These are phyloP conservation scores for Phainopepla nitens DNA, from an alignment of 2,113 vertebrate genomes.

Conservation along the genomic window DNA sequence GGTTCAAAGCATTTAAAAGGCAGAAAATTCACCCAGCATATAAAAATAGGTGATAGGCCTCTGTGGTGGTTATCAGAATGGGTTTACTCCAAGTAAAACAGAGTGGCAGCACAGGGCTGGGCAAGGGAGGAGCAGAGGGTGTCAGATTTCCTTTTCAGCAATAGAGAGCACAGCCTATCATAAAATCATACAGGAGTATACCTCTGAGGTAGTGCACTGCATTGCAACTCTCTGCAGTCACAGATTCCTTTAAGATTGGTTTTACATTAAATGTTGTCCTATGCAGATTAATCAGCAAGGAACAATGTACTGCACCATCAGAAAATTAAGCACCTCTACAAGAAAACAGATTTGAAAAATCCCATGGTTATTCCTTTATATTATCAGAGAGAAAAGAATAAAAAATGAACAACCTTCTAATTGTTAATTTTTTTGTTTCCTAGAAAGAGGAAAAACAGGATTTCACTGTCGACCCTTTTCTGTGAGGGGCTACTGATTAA, in stretches of 20 bases:
- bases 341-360: background rate
- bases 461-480: background rate
- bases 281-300: background rate
- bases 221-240: background rate
- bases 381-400: background rate
- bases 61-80: background rate
- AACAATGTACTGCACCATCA: background rate
- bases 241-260: background rate
- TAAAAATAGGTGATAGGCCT: background rate
- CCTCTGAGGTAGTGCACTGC: background rate
- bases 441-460: background rate
- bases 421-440: background rate
- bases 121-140: background rate
- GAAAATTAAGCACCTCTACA: background rate
- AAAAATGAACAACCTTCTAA: background rate
- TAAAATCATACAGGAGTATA: background rate
- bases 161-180: background rate
- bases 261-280: background rate
- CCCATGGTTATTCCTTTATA: background rate
- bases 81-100: background rate
- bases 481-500: background rate
- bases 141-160: background rate
- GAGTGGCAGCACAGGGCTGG: rapidly evolving
- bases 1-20: background rate
- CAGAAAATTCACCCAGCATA: background rate